Conservation (phyloP, 1,140 invertebrate species). For the Dufourea novaeangliae region DNA sequence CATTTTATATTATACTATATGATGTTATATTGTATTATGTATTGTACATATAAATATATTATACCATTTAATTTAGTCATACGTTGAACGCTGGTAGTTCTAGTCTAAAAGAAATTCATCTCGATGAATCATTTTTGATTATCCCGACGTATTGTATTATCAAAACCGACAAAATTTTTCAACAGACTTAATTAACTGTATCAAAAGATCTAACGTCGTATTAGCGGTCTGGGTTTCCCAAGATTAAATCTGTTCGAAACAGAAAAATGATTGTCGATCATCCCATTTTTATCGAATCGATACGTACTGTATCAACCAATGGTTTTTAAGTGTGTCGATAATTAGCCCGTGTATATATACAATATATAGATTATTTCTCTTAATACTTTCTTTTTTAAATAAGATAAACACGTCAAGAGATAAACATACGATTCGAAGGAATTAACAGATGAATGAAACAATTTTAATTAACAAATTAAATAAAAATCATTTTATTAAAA, state of each 20-base stretch:
- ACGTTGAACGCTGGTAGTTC: no score
- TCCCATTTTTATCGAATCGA: conserved; percentile 1
- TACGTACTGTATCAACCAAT: not conserved
- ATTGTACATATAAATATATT: no score
- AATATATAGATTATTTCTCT: no score
- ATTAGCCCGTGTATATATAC: not conserved
- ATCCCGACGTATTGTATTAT: not conserved
- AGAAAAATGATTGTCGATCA: not conserved
- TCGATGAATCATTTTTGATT: not conserved
- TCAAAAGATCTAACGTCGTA: not conserved
- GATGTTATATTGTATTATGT: no score
- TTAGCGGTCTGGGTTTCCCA: not conserved
- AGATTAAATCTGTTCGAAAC: not conserved
- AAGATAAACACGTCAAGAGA: no score
- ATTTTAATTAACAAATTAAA: no score
- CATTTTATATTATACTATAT: no score
- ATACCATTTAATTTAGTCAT: no score
- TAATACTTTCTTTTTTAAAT: no score
- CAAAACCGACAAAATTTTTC: not conserved
- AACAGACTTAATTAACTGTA: not conserved
- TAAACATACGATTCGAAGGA: no score
- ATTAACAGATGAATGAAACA: no score
- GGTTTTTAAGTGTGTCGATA: not conserved
- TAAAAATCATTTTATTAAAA: no score
- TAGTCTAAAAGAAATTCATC: not conserved